Evolutionary conservation across 2,888 invertebrate genomes (phyloP).

Genomic region (Anarsia innoxiella): DNA sequence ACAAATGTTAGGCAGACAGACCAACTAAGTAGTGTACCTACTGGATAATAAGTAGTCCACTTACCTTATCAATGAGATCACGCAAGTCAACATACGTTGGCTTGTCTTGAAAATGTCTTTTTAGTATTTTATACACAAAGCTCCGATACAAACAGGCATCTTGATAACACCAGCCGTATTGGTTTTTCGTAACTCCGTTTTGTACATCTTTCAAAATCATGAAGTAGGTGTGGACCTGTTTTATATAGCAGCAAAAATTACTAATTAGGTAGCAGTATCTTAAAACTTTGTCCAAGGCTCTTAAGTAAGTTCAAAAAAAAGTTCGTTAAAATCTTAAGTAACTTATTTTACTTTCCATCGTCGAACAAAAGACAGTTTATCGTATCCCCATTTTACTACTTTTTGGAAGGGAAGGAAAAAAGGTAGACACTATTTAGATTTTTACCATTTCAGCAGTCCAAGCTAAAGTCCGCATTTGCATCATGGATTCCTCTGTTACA

Average conservation of each 20-base stretch:
- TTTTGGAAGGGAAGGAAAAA: no score
- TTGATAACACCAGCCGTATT: slow-evolving; percentile 78
- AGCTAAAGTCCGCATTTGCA: slow-evolving; percentile 83
- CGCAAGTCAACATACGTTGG: slow-evolving; percentile 79
- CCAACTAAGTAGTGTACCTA: no score
- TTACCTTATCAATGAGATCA: slow-evolving; percentile 83
- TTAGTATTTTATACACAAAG: slow-evolving; percentile 79
- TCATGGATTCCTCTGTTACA: slow-evolving; percentile 79
- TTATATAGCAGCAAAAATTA: no score
- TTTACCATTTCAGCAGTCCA: slow-evolving; percentile 93
- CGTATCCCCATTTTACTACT: no score
- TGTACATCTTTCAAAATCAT: slow-evolving; percentile 87
- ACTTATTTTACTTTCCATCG: no score
- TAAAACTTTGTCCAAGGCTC: no score
- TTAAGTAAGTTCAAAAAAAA: no score
- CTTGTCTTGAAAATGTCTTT: slow-evolving; percentile 78
- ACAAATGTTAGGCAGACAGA: no score
- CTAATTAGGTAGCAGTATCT: no score
- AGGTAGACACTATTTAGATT: not conserved
- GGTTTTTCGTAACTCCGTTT: slow-evolving; percentile 79
- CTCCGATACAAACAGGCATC: slow-evolving; percentile 84
- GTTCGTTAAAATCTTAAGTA: no score
- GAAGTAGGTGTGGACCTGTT: slow-evolving; percentile 87
- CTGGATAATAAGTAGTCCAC: slow-evolving; percentile 14
- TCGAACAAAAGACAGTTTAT: no score